phyloP scores from a whole-genome alignment of 2,113 vertebrate species.

The Malurus alboscapulatus region DNA sequence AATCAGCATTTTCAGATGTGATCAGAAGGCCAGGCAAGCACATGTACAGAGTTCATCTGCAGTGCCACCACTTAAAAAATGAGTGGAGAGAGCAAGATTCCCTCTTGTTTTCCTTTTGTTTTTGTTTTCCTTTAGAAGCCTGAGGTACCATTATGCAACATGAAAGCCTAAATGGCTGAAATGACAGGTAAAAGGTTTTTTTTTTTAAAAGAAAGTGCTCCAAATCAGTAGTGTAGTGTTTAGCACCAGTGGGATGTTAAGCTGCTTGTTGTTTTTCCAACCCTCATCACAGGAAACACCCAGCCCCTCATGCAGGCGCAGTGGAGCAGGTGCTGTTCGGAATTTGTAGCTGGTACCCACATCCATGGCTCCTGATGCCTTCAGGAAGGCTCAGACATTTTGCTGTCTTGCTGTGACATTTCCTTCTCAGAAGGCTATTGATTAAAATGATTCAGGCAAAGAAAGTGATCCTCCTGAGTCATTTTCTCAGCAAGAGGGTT shows the following conservation, averaged over 20 bases:
- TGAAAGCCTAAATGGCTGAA: background rate
- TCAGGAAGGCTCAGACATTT: slow-evolving; percentile 41
- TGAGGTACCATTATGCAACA: background rate
- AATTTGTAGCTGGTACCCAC: background rate
- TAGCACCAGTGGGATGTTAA: background rate
- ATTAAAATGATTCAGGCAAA: slow-evolving; percentile 57
- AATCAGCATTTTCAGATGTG: background rate
- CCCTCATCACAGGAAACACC: background rate
- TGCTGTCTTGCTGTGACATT: slow-evolving; percentile 34
- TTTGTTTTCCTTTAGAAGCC: background rate
- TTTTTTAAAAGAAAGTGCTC: background rate
- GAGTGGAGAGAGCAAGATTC: background rate
- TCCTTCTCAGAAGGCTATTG: slow-evolving; percentile 53
- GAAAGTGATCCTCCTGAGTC: slow-evolving; percentile 59
- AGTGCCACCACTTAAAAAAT: background rate
- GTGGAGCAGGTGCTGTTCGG: background rate
- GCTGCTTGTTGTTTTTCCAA: background rate
- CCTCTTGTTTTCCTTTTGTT: background rate
- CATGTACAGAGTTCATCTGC: background rate
- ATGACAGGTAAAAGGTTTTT: background rate
- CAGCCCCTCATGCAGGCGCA: background rate
- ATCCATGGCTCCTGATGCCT: background rate
- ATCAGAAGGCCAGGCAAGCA: background rate
- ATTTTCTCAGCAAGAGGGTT: slow-evolving; percentile 44
- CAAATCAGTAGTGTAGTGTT: background rate